A percentile compares a stretch with the other conserved stretches of the same genome.
These are phyloP conservation scores for Lacerta bilineata DNA, from an alignment of 2,797 vertebrate genomes.

Conservation along the genomic window DNA sequence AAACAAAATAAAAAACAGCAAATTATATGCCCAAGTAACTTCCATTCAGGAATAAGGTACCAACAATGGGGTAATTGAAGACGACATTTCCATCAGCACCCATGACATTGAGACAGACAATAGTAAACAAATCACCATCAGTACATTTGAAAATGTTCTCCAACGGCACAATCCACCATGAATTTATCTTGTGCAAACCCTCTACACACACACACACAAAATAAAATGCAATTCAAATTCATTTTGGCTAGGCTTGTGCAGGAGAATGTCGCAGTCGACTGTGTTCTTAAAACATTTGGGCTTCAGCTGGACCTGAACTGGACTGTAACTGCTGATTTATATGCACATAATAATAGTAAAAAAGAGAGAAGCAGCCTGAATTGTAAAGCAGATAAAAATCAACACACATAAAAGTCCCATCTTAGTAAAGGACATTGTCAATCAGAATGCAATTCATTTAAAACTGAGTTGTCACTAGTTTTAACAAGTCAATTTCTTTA, in stretches of 20 bases:
- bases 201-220: not conserved
- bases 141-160: slow-evolving; percentile 67
- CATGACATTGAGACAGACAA: slow-evolving; percentile 66
- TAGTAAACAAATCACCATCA: slow-evolving; percentile 63
- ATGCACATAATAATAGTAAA: not conserved
- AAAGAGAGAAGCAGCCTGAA: slow-evolving; percentile 22
- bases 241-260: slow-evolving; percentile 1
- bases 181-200: not conserved
- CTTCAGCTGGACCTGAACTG: slow-evolving; percentile 47
- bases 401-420: slow-evolving; percentile 30
- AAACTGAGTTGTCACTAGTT: slow-evolving; percentile 38
- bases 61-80: slow-evolving; percentile 41
- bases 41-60: slow-evolving; percentile 37
- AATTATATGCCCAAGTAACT: slow-evolving; percentile 13
- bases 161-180: slow-evolving; percentile 7
- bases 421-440: slow-evolving; percentile 37
- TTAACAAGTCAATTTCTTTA: slow-evolving; percentile 29
- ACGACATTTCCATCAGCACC: slow-evolving; percentile 72
- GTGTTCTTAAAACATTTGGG: slow-evolving; percentile 32
- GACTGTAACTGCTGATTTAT: slow-evolving; percentile 46
- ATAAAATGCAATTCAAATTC: not conserved
- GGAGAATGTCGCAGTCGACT: not conserved
- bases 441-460: slow-evolving; percentile 36
- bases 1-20: not conserved
- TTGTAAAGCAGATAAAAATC: slow-evolving; percentile 24